Evolutionary conservation across 2,888 invertebrate genomes (phyloP), one percentile per base, ranked within the genome.

Genomic region (Melanotus villosus): DNA sequence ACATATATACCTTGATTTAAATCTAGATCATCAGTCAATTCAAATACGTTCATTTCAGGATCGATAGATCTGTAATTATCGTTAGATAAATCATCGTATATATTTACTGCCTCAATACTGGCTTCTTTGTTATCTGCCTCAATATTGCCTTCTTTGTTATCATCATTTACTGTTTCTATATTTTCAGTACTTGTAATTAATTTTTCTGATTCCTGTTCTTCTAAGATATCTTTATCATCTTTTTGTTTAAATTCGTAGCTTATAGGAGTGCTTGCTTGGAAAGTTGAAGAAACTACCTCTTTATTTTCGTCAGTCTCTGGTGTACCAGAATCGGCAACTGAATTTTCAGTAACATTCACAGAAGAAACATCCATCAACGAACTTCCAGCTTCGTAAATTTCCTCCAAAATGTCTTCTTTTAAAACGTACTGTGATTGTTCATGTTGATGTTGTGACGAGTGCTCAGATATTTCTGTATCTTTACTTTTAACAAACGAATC

Each of bases 31-130:
- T 71, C 70, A 6, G 64, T 63, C 9, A 62, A 64, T 59, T 75
- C 74, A 65, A 68, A 69, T 3, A 66, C 56, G 43, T 68, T 71
- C 63, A 65, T 58, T 65, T 73, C 56, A 4, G 72, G 71, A 66
- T 76, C 69, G 3, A 62, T 41, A 14, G 58, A 12, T 56, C 58
- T 34, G 38, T 18, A 57, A 34, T 32, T 36, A 18, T 64, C 66
- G n/a, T 56, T 47, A 1, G 59, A 52, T 18, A 56, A 59, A 10
- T 68, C 45, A 7, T 64, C 67, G 45, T 65, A 63, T 19, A 65
- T 18, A 23, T 63, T 50, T 21, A 14, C 34, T 12, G 6, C 5
- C 23, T 32, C 9, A 6, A 12, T 7, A 34, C 47, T 47, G 4
- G 2, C 9, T 16, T 60, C 47, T 16, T 18, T 38, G 1, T 10